These are phyloP conservation scores for Philotrypesis tridentata DNA, from an alignment of 1,140 invertebrate genomes.

Conservation along the genomic window DNA sequence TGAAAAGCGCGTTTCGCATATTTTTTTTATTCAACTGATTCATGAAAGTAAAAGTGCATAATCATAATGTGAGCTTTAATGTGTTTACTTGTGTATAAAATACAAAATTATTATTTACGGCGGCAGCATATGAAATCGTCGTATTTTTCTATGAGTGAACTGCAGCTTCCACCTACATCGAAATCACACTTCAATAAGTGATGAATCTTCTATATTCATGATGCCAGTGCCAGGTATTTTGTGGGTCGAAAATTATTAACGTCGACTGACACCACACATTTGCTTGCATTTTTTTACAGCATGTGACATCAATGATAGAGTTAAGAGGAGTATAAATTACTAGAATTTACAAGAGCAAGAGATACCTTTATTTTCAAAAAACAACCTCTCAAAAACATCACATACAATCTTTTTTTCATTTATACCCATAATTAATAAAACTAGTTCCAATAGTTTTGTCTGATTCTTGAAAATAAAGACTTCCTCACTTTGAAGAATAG, in stretches of 20 bases:
- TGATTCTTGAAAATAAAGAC: constrained; percentile 22
- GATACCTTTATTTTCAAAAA: constrained; percentile 20
- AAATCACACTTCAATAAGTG: constrained; percentile 34
- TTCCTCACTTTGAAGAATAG: neutral
- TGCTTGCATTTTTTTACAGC: constrained; percentile 21
- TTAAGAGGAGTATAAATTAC: constrained; percentile 7
- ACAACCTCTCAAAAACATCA: constrained; percentile 16
- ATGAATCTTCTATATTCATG: constrained; percentile 31
- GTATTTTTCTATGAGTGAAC: constrained; percentile 23
- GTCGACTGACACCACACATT: constrained; percentile 15
- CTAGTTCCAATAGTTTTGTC: constrained; percentile 19
- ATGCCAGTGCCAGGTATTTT: neutral
- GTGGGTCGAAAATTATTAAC: neutral
- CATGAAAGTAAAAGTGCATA: constrained; percentile 32
- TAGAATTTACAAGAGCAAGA: constrained; percentile 25
- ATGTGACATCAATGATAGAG: constrained; percentile 30
- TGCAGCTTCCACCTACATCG: constrained; percentile 21
- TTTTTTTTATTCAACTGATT: neutral
- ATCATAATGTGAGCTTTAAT: constrained; percentile 1
- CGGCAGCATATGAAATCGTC: constrained; percentile 35
- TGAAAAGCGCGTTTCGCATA: neutral
- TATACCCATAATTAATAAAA: neutral
- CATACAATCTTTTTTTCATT: neutral
- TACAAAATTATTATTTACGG: constrained; percentile 41
- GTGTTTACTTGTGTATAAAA: constrained; percentile 32